phyloP scores from a whole-genome alignment of 2,888 invertebrate genomes.

The Watsonalla cultraria region DNA sequence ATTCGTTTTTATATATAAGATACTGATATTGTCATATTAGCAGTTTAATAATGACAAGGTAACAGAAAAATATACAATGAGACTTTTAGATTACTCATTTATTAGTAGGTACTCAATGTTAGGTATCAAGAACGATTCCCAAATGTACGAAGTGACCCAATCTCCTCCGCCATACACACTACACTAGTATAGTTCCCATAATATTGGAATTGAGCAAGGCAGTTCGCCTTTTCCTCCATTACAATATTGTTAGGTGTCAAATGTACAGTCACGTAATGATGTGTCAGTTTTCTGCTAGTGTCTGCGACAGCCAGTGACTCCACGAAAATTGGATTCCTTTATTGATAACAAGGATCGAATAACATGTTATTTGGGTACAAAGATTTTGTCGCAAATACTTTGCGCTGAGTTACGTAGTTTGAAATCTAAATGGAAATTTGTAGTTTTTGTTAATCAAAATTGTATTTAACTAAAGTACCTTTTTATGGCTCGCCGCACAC shows the following conservation, averaged over 20 bases:
- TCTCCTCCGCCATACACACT: neutral
- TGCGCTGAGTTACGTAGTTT: neutral
- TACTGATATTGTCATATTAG: too few species aligned
- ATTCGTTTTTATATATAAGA: too few species aligned
- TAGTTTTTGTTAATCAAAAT: too few species aligned
- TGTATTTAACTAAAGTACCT: too few species aligned
- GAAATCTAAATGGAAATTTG: too few species aligned
- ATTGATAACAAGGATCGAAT: conserved; percentile 38
- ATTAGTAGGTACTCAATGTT: too few species aligned
- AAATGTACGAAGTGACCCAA: neutral
- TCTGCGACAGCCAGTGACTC: conserved; percentile 34
- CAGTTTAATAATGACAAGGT: too few species aligned
- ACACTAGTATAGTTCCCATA: neutral
- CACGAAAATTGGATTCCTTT: conserved; percentile 57
- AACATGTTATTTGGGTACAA: neutral
- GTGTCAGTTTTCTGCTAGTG: conserved; percentile 54
- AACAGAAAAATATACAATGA: too few species aligned
- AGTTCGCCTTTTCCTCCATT: conserved; percentile 32
- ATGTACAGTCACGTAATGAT: conserved; percentile 63
- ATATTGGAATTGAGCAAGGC: conserved; percentile 2
- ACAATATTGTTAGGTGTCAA: conserved; percentile 45
- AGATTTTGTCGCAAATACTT: neutral
- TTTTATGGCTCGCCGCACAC: too few species aligned
- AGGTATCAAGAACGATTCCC: too few species aligned
- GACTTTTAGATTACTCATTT: too few species aligned